Conservation (phyloP, 2,113 vertebrate species). For the Labeo catla region DNA sequence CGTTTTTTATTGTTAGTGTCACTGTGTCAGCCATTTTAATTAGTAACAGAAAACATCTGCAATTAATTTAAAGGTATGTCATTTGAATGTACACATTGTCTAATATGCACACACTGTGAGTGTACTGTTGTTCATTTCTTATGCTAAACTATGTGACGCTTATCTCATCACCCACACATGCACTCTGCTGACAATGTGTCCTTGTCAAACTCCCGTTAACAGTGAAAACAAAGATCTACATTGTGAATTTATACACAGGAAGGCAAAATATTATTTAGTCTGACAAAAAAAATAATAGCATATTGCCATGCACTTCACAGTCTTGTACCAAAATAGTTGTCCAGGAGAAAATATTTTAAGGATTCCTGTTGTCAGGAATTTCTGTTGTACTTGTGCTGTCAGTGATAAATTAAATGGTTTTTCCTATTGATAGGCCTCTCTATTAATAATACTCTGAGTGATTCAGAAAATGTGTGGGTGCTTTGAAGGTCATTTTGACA, state of each 20-base stretch:
- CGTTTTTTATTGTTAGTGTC: background rate
- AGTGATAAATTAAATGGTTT: background rate
- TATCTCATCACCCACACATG: conserved; percentile 40
- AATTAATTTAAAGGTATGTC: background rate
- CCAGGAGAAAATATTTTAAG: background rate
- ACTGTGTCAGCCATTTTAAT: background rate
- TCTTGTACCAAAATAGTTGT: background rate
- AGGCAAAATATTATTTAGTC: conserved; percentile 23
- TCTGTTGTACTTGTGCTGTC: background rate
- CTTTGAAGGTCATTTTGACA: background rate
- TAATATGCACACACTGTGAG: background rate
- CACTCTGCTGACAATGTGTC: conserved; percentile 57
- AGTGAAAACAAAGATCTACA: conserved; percentile 59
- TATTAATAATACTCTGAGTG: background rate
- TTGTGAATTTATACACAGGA: conserved; percentile 55
- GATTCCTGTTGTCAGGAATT: background rate
- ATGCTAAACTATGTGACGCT: conserved; percentile 30
- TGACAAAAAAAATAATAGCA: background rate
- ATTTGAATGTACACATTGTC: background rate
- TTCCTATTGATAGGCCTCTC: background rate
- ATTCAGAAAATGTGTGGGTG: background rate
- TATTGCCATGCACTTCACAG: background rate
- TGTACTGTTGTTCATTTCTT: background rate
- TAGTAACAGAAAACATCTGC: background rate
- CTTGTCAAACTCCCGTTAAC: conserved; percentile 58